phyloP scores from a whole-genome alignment of 1,140 invertebrate species.

The Pseudomyrmex sp. region DNA sequence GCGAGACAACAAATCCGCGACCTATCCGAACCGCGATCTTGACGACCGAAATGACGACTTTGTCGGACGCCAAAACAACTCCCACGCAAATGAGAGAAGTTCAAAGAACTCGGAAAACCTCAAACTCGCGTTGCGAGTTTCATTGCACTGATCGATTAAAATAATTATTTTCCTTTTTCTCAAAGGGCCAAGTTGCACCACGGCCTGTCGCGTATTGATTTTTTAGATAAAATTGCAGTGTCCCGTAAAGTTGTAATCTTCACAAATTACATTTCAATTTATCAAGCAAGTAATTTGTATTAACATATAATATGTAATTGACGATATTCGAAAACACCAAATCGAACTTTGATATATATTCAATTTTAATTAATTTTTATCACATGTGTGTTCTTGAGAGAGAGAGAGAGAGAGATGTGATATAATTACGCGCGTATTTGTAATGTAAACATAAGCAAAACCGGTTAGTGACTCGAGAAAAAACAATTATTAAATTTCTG shows the following conservation, averaged over 20 bases:
- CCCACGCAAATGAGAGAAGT: neutral
- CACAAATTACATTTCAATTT: neutral
- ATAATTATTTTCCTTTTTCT: no score
- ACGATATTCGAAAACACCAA: neutral
- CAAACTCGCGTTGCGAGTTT: neutral
- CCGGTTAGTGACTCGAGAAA: neutral
- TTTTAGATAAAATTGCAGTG: neutral
- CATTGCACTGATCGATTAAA: neutral
- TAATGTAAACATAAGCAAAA: conserved; percentile 9
- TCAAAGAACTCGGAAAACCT: conserved; percentile 33
- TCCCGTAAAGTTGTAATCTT: neutral
- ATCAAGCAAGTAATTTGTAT: no score
- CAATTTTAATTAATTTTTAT: neutral
- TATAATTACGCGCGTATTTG: no score
- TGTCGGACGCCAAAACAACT: neutral
- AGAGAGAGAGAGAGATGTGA: no score
- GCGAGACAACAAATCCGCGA: conserved; percentile 22
- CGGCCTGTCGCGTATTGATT: no score
- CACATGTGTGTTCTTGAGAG: neutral
- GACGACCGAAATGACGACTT: no score
- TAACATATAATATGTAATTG: neutral
- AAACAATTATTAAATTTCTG: neutral
- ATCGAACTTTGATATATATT: no score
- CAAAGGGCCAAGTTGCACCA: no score
- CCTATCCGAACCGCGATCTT: neutral